Evolutionary conservation across 2,888 invertebrate genomes (phyloP), one percentile per base, ranked within the genome.

Genomic region (Tenthredo mesomela): DNA sequence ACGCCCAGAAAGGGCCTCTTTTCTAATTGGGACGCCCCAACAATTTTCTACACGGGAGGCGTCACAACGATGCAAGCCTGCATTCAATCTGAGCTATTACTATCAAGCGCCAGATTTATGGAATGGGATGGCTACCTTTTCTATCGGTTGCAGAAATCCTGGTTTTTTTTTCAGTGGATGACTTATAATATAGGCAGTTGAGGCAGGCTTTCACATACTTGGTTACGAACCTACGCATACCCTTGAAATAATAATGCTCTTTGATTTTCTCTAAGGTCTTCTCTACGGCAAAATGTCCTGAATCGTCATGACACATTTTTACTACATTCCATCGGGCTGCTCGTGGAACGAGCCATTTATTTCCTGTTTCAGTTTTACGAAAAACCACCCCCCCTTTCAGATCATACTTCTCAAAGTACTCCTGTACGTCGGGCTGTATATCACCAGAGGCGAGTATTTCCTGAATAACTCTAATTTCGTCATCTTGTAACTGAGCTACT

Each of bases 191-290:
- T 3, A 93, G 84, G 85, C 93, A 94, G 3, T 91, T 87, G 1
- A 94, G 87, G 86, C 93, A 94, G 9, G 92, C 89, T 0, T 73
- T 85, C 4, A 94, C 92, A 86, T 94, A 93, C 84, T 92, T 90
- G 77, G 91, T 89, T 0, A 93, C 90, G 71, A 92, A 93, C 2
- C 87, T 84, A 47, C 88, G 87, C 92, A 93, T 92, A 7, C 89
- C 88, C 0, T 91, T 91, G 82, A 94, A 94, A 93, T 93, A 94
- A 87, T 92, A 94, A 21, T 88, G 87, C 67, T 89, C 88, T 3
- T 87, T 84, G 18, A 93, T 85, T 77, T 87, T 87, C 12, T 89
- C 86, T 1, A 92, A 21, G 0, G 91, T 92, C 80, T 91, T 92
- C 5, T 91, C 90, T 1, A 90, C 37, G 3, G 89, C 91, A 85